Evolutionary conservation across 1,140 invertebrate genomes (phyloP).

Genomic region (Heliconius hewitsoni): DNA sequence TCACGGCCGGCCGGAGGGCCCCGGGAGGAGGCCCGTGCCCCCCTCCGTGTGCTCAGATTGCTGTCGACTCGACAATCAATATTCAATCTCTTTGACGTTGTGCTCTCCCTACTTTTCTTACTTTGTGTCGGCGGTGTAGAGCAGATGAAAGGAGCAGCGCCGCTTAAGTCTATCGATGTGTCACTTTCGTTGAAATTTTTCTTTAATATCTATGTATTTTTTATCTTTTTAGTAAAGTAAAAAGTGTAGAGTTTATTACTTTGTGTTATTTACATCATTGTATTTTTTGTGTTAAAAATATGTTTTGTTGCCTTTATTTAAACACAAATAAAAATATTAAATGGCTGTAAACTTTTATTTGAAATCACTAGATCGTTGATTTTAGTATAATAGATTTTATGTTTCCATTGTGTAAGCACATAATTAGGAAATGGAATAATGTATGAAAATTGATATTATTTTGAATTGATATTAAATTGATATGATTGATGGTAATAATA

Average conservation of each 20-base stretch:
- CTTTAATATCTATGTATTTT: not conserved
- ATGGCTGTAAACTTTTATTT: not conserved
- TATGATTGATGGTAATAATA: not conserved
- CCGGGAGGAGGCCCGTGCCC: constrained; percentile 18
- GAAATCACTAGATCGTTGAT: not conserved
- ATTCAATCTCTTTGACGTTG: constrained; percentile 80
- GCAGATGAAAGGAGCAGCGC: constrained; percentile 61
- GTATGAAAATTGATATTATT: not conserved
- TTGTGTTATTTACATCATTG: no score
- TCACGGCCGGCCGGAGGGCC: constrained; percentile 64
- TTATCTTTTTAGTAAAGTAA: not conserved
- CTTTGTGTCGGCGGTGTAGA: constrained; percentile 71
- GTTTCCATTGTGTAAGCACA: not conserved
- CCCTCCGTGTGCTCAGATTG: constrained; percentile 59
- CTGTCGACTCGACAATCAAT: constrained; percentile 77
- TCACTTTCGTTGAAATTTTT: not conserved
- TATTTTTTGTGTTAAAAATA: no score
- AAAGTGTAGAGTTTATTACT: not conserved
- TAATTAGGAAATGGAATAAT: not conserved
- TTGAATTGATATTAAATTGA: no score
- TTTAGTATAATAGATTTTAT: not conserved
- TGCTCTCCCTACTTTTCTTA: constrained; percentile 72
- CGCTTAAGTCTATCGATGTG: constrained; percentile 41
- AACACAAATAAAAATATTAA: not conserved
- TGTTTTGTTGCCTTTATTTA: no score